Evolutionary conservation across 1,140 invertebrate genomes (phyloP).

Genomic region (Drosophila insularis): DNA sequence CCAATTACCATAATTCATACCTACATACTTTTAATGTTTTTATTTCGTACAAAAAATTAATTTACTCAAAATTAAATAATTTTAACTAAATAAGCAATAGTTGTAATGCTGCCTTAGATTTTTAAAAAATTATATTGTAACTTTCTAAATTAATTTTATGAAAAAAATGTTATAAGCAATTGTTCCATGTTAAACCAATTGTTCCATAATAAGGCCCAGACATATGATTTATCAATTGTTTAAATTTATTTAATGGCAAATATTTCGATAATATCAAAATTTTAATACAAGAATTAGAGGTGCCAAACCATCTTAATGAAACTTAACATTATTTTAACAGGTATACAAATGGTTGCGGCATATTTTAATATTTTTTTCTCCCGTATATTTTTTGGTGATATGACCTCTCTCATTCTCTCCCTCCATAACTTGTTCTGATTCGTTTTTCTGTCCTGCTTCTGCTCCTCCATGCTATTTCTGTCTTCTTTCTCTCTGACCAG

Average conservation of each 20-base stretch:
- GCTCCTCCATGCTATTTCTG: not conserved
- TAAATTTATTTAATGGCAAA: not conserved
- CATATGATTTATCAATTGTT: too few relatives aligned
- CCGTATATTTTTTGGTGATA: slow-evolving; percentile 37
- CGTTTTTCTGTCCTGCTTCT: not conserved
- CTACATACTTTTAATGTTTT: too few relatives aligned
- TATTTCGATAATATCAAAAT: not conserved
- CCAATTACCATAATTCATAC: too few relatives aligned
- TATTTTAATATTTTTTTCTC: slow-evolving; percentile 57
- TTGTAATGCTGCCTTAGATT: too few relatives aligned
- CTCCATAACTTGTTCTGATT: not conserved
- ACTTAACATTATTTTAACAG: slow-evolving; percentile 31
- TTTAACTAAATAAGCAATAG: too few relatives aligned
- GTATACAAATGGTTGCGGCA: slow-evolving; percentile 57
- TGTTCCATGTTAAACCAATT: too few relatives aligned
- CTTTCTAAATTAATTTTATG: too few relatives aligned
- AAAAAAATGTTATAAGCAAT: too few relatives aligned
- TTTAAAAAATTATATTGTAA: too few relatives aligned
- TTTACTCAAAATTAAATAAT: too few relatives aligned
- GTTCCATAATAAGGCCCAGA: too few relatives aligned
- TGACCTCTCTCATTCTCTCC: not conserved
- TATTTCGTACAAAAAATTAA: too few relatives aligned
- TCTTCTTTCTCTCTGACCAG: slow-evolving; percentile 42
- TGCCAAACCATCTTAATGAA: slow-evolving; percentile 12
- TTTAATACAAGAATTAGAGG: not conserved